Conservation (phyloP, 2,113 vertebrate species). For the Callocephalon fimbriatum region DNA sequence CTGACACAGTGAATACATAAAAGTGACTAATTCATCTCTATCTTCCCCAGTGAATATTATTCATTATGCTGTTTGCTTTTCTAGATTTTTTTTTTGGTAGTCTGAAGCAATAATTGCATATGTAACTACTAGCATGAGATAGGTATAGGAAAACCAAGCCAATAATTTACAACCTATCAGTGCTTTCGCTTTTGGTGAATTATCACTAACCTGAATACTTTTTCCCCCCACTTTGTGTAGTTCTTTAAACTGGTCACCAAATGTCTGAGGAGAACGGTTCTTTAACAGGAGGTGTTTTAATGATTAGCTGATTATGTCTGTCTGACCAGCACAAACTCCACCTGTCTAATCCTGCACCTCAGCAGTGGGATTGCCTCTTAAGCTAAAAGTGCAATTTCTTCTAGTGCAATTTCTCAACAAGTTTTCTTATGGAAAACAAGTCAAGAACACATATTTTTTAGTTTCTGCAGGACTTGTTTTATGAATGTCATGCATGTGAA, state of each 20-base stretch:
- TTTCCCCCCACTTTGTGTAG: fast-evolving
- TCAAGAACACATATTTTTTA: background rate
- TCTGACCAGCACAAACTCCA: background rate
- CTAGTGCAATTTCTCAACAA: background rate
- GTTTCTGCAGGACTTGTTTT: background rate
- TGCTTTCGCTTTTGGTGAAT: background rate
- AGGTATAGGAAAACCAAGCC: background rate
- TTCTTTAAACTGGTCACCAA: background rate
- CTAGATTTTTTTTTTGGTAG: conserved; percentile 5
- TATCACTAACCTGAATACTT: background rate
- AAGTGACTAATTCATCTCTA: conserved; percentile 59
- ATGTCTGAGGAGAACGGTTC: background rate
- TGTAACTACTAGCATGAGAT: background rate
- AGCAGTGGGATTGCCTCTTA: background rate
- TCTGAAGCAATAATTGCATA: conserved; percentile 31
- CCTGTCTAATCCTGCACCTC: background rate
- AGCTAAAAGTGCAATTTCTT: background rate
- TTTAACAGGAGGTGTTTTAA: background rate
- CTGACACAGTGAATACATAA: conserved; percentile 33
- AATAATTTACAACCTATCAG: background rate
- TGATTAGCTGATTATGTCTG: background rate
- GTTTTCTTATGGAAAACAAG: background rate
- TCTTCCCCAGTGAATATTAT: conserved; percentile 48
- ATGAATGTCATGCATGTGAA: fast-evolving
- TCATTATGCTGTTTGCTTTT: conserved; percentile 49